Evolutionary conservation across 2,888 invertebrate genomes (phyloP), one percentile per base, ranked within the genome.

Genomic region (Ptycholaimellus sp.): DNA sequence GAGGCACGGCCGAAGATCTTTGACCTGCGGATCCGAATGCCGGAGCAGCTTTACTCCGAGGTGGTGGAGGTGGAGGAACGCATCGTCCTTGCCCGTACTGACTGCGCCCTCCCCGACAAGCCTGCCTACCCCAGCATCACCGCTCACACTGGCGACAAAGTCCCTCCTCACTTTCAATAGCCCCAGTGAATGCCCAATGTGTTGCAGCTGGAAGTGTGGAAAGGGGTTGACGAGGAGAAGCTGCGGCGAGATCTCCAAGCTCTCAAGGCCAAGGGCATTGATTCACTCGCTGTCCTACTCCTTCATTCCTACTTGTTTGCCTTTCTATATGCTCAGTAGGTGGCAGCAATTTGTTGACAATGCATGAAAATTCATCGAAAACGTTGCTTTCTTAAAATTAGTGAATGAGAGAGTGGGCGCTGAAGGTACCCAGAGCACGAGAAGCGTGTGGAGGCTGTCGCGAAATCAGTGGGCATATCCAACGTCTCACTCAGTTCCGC

Each of bases 1-100:
- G n/a, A 93, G 62, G 79, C 90, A 0, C 68, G 93, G 40, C 87
- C 87, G 0, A 73, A 79, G 57, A 83, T 93, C 53, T 93, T 93
- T 64, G 80, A 87, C 50, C 62, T 93, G 68, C 9, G 18, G 11
- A 27, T 16, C 40, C 9, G 7, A 5, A 2, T 30, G 22, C 83
- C 87, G 1, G 75, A 76, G 38, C 74, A 83, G 39, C 64, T 93
- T 2, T 90, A 90, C 62, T 70, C 76, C 37, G 71, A 72, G 37
- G 81, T 90, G 0, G 65, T 90, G 1, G 85, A 90, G 68, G 74
- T 87, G 0, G 74, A 80, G 49, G 83, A 85, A 54, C 68, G 90
- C 39, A 72, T 87, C 5, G 71, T 85, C 40, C 76, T 90, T 11
- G 69, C 71, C 2, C 57, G 61, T 46, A 71, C 69, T 17, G 68